Conservation (phyloP, 2,113 vertebrate genomes). For the Oryzias woworae region DNA sequence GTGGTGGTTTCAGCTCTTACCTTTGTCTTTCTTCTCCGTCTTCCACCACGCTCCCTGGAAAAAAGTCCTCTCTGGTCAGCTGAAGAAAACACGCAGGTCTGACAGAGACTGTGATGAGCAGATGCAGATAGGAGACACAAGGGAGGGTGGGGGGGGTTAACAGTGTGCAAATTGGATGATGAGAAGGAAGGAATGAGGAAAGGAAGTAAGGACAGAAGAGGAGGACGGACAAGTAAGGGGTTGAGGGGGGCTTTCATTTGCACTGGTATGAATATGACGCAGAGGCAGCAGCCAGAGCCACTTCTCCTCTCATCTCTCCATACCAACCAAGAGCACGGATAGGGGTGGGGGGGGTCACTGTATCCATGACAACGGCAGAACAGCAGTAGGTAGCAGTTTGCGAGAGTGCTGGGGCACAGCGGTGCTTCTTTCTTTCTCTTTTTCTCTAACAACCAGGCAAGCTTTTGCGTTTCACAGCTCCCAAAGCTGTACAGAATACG, state of each 20-base stretch:
- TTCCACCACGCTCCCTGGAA: conserved; percentile 46
- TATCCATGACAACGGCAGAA: conserved; percentile 83
- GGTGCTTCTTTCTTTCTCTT: conserved; percentile 58
- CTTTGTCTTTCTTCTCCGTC: conserved; percentile 63
- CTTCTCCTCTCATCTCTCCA: conserved; percentile 68
- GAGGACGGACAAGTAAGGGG: conserved; percentile 21
- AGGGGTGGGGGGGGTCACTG: conserved; percentile 60
- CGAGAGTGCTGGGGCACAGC: conserved; percentile 71
- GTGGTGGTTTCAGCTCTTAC: conserved; percentile 51
- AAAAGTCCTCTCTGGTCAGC: conserved; percentile 63
- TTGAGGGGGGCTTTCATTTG: conserved; percentile 60
- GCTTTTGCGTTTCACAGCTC: conserved; percentile 30
- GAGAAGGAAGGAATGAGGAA: conserved; percentile 60
- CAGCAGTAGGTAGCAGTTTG: conserved; percentile 71
- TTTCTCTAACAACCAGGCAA: conserved; percentile 36
- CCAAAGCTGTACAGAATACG: conserved; percentile 28
- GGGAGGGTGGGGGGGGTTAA: conserved; percentile 25
- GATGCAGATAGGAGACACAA: conserved; percentile 65
- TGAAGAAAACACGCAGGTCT: conserved; percentile 60
- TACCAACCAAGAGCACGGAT: conserved; percentile 58
- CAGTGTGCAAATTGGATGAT: conserved; percentile 68
- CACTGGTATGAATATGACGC: conserved; percentile 83
- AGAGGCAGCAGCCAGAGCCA: conserved; percentile 78
- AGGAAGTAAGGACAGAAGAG: conserved; percentile 45
- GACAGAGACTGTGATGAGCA: conserved; percentile 58